phyloP scores from a whole-genome alignment of 2,113 vertebrate genomes.

The Girardinichthys multiradiatus region DNA sequence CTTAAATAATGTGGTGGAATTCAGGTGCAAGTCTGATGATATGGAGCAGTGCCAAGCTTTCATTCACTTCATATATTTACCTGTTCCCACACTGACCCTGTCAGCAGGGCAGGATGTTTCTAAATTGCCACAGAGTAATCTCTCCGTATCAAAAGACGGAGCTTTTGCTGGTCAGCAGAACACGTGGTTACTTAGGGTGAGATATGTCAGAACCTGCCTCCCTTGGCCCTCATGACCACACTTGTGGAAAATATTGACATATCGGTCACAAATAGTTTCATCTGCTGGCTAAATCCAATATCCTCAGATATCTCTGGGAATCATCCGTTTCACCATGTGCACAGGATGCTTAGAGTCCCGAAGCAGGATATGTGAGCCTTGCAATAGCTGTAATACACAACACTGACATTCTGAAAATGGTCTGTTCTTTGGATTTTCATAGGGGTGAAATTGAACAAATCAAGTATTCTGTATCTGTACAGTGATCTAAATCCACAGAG shows the following conservation, averaged over 20 bases:
- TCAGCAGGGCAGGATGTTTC: slow-evolving; percentile 47
- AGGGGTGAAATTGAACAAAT: slow-evolving; percentile 74
- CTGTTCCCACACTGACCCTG: slow-evolving; percentile 35
- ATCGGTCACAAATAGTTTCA: slow-evolving; percentile 75
- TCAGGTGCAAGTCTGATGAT: slow-evolving; percentile 30
- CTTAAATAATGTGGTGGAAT: slow-evolving; percentile 24
- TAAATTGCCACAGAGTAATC: slow-evolving; percentile 57
- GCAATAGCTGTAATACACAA: slow-evolving; percentile 67
- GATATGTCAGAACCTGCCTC: slow-evolving; percentile 50
- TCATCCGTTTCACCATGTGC: slow-evolving; percentile 68
- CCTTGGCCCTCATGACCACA: slow-evolving; percentile 32
- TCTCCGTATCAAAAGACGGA: slow-evolving; percentile 38
- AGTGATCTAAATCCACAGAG: slow-evolving; percentile 74
- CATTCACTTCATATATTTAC: slow-evolving; percentile 33
- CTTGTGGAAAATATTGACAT: slow-evolving; percentile 63
- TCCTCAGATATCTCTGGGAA: slow-evolving; percentile 73
- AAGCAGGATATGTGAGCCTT: slow-evolving; percentile 70
- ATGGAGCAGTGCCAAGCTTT: slow-evolving; percentile 14
- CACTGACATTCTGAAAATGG: slow-evolving; percentile 72
- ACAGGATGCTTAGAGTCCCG: slow-evolving; percentile 68
- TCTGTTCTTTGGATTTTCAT: slow-evolving; percentile 65
- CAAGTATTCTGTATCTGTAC: slow-evolving; percentile 71
- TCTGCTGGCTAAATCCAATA: slow-evolving; percentile 75
- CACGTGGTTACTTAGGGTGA: slow-evolving; percentile 48
- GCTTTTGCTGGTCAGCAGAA: slow-evolving; percentile 68